These are phyloP conservation scores for Geothlypis trichas DNA, from an alignment of 2,113 vertebrate genomes.

Conservation along the genomic window DNA sequence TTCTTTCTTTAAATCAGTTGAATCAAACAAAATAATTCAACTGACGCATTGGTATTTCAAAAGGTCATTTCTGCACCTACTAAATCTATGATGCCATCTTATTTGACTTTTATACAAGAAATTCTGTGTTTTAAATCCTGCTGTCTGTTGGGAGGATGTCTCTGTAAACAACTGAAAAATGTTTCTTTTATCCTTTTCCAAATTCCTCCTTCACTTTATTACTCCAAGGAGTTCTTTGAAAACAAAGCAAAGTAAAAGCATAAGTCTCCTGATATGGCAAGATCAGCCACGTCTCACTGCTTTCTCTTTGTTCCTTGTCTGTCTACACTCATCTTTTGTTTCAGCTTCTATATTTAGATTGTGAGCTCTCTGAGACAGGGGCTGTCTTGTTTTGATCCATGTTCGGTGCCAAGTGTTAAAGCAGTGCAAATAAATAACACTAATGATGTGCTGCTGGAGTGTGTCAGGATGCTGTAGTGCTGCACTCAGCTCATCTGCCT, in stretches of 20 bases:
- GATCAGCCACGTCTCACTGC: background rate
- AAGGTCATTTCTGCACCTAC: constrained; percentile 47
- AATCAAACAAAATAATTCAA: constrained; percentile 10
- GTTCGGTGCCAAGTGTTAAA: background rate
- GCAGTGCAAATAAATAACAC: constrained; percentile 26
- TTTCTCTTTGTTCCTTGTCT: constrained; percentile 4
- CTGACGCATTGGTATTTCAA: background rate
- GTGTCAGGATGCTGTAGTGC: background rate
- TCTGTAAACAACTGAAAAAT: constrained; percentile 34
- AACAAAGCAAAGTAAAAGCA: background rate
- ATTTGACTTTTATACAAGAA: constrained; percentile 29
- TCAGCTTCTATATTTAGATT: background rate
- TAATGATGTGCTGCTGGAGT: background rate
- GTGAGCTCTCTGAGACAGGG: background rate
- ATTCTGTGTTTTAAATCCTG: background rate
- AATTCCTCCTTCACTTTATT: background rate
- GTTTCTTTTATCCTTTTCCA: constrained; percentile 1
- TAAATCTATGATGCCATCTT: constrained; percentile 3
- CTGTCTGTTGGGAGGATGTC: background rate
- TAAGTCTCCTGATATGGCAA: background rate
- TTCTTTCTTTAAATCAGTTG: background rate
- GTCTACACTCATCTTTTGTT: background rate
- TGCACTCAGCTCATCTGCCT: background rate
- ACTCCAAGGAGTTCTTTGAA: background rate
- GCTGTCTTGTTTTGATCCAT: constrained; percentile 21